Conservation (phyloP, 1,140 invertebrate genomes). For the Papilio glaucus region DNA sequence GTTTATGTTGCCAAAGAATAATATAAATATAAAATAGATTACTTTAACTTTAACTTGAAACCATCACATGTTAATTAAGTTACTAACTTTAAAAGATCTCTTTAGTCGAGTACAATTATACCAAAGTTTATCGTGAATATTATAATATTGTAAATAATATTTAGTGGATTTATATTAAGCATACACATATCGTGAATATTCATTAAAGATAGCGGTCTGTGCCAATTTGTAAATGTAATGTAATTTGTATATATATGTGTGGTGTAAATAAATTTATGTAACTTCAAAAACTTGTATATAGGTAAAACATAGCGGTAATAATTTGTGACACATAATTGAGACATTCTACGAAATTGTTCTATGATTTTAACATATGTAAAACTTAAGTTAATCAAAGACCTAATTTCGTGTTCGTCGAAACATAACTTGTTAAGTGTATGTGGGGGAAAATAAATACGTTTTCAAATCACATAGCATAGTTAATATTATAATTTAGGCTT, state of each 20-base stretch:
- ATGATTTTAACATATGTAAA: not conserved
- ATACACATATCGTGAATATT: not conserved
- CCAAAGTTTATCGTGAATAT: not conserved
- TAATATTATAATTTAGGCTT: not conserved
- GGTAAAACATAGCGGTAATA: not conserved
- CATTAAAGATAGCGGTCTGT: not conserved
- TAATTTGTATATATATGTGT: not conserved
- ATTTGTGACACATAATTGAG: not conserved
- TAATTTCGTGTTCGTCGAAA: constrained; percentile 2
- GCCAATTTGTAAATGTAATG: not conserved
- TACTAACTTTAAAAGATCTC: not conserved
- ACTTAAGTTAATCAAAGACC: not conserved
- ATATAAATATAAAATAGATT: too few species aligned
- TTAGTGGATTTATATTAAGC: not conserved
- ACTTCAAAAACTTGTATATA: not conserved
- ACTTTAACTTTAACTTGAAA: too few species aligned
- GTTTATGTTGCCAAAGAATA: too few species aligned
- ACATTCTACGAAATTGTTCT: not conserved
- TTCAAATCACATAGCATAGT: not conserved
- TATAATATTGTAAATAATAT: not conserved
- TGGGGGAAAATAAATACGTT: constrained; percentile 18
- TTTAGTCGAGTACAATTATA: not conserved
- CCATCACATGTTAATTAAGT: not conserved
- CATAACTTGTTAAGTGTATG: not conserved
- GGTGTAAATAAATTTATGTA: not conserved